Evolutionary conservation across 1,140 invertebrate species (phyloP).

Genomic region (Xylocopa sonorina): DNA sequence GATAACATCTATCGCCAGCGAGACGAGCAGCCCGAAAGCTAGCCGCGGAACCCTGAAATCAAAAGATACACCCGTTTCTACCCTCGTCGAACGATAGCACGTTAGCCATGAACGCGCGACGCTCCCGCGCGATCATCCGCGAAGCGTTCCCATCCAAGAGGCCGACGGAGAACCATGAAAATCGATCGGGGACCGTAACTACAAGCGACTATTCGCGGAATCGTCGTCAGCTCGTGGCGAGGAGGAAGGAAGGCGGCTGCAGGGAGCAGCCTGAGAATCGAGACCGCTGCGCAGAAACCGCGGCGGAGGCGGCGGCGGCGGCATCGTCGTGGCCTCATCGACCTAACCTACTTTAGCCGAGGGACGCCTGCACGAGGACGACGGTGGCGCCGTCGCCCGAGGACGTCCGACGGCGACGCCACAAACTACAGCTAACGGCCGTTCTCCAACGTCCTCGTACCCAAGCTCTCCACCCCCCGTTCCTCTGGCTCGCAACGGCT

Average conservation of each 20-base stretch:
- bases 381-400: conserved; percentile 65
- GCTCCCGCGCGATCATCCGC: neutral
- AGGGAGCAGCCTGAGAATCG: conserved; percentile 59
- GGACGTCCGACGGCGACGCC: conserved; percentile 65
- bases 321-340: conserved; percentile 74
- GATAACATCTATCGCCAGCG: too few species aligned
- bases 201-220: conserved; percentile 39
- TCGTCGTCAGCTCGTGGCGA: neutral
- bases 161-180: conserved; percentile 18
- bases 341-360: conserved; percentile 76
- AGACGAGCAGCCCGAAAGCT: too few species aligned
- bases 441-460: conserved; percentile 64
- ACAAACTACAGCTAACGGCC: conserved; percentile 54
- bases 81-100: too few species aligned
- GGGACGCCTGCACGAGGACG: conserved; percentile 66
- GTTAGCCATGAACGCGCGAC: too few species aligned
- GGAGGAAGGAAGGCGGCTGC: conserved; percentile 34
- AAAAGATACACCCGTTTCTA: too few species aligned
- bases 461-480: conserved; percentile 34
- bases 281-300: conserved; percentile 75
- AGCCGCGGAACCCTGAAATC: too few species aligned
- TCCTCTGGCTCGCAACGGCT: too few species aligned
- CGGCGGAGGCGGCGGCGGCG: conserved; percentile 37
- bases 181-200: conserved; percentile 42
- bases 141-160: neutral